These are phyloP conservation scores for Eumacrocentrus americanus DNA, from an alignment of 2,888 invertebrate genomes.

Conservation along the genomic window DNA sequence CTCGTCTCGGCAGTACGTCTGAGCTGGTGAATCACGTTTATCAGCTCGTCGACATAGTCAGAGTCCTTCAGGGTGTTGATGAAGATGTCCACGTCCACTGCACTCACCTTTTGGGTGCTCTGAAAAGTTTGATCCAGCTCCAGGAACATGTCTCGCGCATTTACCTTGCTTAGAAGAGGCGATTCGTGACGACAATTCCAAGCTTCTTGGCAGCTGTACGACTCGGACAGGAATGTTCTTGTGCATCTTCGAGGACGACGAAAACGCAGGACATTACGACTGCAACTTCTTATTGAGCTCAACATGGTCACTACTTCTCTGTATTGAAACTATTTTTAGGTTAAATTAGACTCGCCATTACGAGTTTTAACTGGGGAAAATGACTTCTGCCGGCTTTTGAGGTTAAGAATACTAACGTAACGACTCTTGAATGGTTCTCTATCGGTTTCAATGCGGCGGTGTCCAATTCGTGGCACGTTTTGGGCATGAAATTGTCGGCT, in stretches of 20 bases:
- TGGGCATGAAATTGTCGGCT: no score
- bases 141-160: conserved; percentile 72
- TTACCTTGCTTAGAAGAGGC: conserved; percentile 68
- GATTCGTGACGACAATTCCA: conserved; percentile 73
- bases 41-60: conserved; percentile 72
- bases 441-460: background rate
- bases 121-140: conserved; percentile 73
- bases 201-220: conserved; percentile 73
- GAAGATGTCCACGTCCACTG: conserved; percentile 84
- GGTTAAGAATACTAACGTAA: background rate
- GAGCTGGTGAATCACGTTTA: conserved; percentile 74
- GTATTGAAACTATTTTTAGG: no score
- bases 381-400: no score
- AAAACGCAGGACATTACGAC: conserved; percentile 31
- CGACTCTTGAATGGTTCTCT: background rate
- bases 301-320: conserved; percentile 29
- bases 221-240: conserved; percentile 71
- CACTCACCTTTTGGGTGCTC: conserved; percentile 69
- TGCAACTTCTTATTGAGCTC: conserved; percentile 34
- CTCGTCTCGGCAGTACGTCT: conserved; percentile 75
- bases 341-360: no score
- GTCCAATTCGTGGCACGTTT: no score
- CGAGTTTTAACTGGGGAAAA: no score
- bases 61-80: conserved; percentile 70
- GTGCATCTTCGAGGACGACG: conserved; percentile 31